Conservation (phyloP, 2,113 vertebrate species). For the Hippocampus guttulatus region DNA sequence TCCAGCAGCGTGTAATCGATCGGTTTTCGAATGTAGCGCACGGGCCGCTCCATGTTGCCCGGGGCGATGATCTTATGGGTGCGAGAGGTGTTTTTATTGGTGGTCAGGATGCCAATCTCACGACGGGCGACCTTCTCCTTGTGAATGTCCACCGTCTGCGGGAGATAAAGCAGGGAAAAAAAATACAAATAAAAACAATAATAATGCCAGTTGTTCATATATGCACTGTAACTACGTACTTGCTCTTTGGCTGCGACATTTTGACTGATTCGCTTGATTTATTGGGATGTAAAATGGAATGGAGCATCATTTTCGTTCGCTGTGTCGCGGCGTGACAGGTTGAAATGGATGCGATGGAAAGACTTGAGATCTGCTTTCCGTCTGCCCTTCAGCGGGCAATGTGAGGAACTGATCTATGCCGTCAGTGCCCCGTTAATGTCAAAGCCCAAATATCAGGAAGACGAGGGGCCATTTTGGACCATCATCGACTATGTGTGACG, state of each 20-base stretch:
- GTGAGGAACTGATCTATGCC: background rate
- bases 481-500: background rate
- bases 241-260: too few species aligned
- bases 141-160: conserved; percentile 96
- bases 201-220: too few species aligned
- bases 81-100: conserved; percentile 98
- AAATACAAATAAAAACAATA: conserved; percentile 17
- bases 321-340: too few species aligned
- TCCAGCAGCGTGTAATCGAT: conserved; percentile 99
- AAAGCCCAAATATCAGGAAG: background rate
- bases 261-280: too few species aligned
- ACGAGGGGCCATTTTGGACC: background rate
- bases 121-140: conserved; percentile 98
- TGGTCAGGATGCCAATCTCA: conserved; percentile 98
- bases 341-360: too few species aligned
- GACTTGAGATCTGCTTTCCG: too few species aligned
- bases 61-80: conserved; percentile 99
- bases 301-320: too few species aligned
- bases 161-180: conserved; percentile 33
- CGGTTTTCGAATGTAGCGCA: conserved; percentile 98
- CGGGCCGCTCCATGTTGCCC: conserved; percentile 95
- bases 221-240: too few species aligned
- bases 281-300: too few species aligned
- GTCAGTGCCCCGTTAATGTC: background rate
- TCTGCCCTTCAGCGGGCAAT: too few species aligned